Conservation (phyloP, 2,888 invertebrate genomes). For the Rhimphoctona megacephalus region DNA sequence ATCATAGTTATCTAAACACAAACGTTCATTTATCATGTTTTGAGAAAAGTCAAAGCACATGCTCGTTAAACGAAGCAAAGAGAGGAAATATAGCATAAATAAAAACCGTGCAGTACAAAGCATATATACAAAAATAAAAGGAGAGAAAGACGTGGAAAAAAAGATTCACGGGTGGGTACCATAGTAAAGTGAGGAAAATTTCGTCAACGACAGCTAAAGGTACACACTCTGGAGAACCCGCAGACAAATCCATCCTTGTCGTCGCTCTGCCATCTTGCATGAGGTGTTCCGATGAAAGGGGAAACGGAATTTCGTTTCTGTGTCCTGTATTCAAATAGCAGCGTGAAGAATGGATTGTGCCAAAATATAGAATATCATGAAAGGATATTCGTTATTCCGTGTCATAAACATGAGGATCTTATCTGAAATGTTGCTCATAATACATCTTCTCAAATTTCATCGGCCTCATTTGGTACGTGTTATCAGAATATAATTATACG, state of each 20-base stretch:
- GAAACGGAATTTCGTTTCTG: slow-evolving; percentile 12
- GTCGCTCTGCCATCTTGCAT: slow-evolving; percentile 42
- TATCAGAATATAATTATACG: neutral
- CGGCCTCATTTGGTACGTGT: slow-evolving; percentile 1
- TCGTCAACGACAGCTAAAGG: slow-evolving; percentile 50
- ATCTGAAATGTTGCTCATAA: neutral
- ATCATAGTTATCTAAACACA: no score
- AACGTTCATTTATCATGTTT: neutral
- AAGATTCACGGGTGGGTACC: neutral
- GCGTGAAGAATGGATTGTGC: slow-evolving; percentile 65
- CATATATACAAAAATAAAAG: neutral
- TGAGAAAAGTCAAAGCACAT: neutral
- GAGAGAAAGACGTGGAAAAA: slow-evolving; percentile 21
- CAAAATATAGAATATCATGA: slow-evolving; percentile 44
- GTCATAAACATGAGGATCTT: neutral
- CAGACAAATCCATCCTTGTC: slow-evolving; percentile 56
- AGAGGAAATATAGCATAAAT: neutral
- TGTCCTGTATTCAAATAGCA: slow-evolving; percentile 34
- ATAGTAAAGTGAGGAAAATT: slow-evolving; percentile 10
- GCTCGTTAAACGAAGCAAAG: neutral
- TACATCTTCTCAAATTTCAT: neutral
- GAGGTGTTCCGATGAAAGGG: slow-evolving; percentile 21
- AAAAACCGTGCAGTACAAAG: neutral
- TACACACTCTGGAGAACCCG: slow-evolving; percentile 26
- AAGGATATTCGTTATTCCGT: neutral